Evolutionary conservation across 2,113 vertebrate species (phyloP), one percentile per base, ranked within the genome.

Genomic region (Talpa occidentalis): DNA sequence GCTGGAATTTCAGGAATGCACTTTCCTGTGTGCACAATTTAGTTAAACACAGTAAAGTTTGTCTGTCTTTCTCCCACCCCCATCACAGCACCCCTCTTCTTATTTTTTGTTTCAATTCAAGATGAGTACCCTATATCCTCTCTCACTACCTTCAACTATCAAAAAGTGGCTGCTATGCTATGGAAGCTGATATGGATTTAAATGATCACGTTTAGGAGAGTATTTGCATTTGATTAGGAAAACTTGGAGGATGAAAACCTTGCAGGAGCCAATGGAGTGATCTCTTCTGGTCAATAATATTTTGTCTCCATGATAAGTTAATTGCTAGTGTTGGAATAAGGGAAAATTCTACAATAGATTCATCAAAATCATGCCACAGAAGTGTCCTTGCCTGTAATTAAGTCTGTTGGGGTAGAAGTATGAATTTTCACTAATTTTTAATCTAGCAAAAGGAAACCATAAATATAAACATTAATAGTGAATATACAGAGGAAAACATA

Each of bases 1-100:
- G 17, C 19, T 60, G 79, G 87, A 62, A 87, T 74, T 84, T 79
- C 66, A 87, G 87, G 72, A 94, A 96, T 86, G 91, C 24, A 44
- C 24, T 40, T 90, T 66, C 32, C 21, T 16, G 14, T 44, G 79
- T 69, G 52, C 10, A 19, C 64, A 30, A 86, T 82, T 81, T 78
- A 19, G 42, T 24, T 47, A 44, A 89, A 54, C 26, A 70, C 30
- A 24, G 15, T 15, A 5, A 40, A 54, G 28, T 49, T 85, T 56
- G 42, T 69, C 32, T 40, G 5, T 21, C 10, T 91, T 22, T 91
- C 64, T 84, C 22, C 15, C 1, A 22, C 17, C 9, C 3, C 85
- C 26, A 32, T 59, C 22, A 26, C 28, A 70, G 22, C 6, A 3
- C 3, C 9, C 0, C 6, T 49, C 21, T 54, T 76, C 32, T 66